A percentile compares a stretch with the other conserved stretches of the same genome.
Evolutionary conservation across 2,888 invertebrate species (phyloP).

Genomic region (Megastigmus dorsalis): DNA sequence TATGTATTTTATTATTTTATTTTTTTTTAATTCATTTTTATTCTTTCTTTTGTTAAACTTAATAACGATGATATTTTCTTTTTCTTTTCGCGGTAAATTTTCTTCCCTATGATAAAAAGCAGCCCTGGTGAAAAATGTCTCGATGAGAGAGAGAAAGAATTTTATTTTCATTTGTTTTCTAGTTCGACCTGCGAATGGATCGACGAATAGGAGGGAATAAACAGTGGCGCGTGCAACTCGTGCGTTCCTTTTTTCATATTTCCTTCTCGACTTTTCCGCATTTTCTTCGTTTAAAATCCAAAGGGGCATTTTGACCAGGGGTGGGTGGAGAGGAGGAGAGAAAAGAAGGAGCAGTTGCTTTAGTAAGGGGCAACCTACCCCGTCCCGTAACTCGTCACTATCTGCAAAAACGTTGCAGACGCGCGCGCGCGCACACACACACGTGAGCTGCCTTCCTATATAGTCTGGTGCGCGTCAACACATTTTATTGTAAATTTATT

Average conservation of each 20-base stretch:
- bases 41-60: conserved; percentile 50
- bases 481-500: conserved; percentile 2
- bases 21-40: conserved; percentile 41
- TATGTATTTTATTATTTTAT: conserved; percentile 44
- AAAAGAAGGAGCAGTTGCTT: conserved; percentile 14
- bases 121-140: conserved; percentile 51
- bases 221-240: conserved; percentile 47
- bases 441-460: too few species aligned
- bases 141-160: conserved; percentile 44
- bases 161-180: neutral
- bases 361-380: neutral
- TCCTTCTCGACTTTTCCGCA: neutral
- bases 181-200: conserved; percentile 27
- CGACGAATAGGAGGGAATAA: conserved; percentile 52
- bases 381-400: neutral
- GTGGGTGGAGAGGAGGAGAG: neutral
- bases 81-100: conserved; percentile 36
- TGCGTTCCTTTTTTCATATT: conserved; percentile 14
- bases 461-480: neutral
- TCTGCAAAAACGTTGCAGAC: conserved; percentile 1
- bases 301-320: conserved; percentile 40
- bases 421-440: neutral
- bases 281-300: neutral
- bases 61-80: conserved; percentile 53
- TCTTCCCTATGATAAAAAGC: conserved; percentile 51